These are phyloP conservation scores for Carollia perspicillata DNA, from an alignment of 2,113 vertebrate genomes.

Conservation along the genomic window DNA sequence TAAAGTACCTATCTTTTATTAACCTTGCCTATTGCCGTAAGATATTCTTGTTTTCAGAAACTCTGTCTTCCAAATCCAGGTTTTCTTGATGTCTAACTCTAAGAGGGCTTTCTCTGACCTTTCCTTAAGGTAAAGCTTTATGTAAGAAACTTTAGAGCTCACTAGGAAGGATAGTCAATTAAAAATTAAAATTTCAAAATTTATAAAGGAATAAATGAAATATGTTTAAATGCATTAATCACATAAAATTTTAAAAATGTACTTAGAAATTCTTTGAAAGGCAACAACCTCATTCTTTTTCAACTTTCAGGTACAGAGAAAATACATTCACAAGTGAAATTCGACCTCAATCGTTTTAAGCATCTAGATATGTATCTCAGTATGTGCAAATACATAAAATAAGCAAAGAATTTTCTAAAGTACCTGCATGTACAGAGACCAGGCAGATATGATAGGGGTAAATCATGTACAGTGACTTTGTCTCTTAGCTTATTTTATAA, in stretches of 20 bases:
- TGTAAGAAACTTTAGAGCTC: neutral
- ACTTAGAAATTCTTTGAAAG: neutral
- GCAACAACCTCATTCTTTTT: neutral
- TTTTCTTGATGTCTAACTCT: neutral
- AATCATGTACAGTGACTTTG: neutral
- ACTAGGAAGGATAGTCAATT: neutral
- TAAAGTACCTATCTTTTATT: neutral
- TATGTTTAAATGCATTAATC: neutral
- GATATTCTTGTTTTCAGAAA: neutral
- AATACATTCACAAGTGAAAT: neutral
- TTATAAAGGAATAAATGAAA: neutral
- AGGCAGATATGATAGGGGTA: neutral
- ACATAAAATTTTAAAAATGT: neutral
- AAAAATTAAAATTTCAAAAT: neutral
- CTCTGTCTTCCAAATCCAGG: neutral
- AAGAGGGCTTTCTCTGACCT: neutral
- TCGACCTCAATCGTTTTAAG: neutral
- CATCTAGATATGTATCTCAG: neutral
- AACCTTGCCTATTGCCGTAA: neutral
- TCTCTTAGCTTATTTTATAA: conserved; percentile 16
- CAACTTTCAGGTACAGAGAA: neutral
- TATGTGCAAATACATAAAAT: neutral
- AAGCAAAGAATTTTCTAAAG: neutral
- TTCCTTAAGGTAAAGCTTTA: neutral
- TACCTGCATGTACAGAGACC: neutral